Base-by-base conservation (phyloP, 2,797 vertebrate species). In the Acanthis flammea region DNA sequence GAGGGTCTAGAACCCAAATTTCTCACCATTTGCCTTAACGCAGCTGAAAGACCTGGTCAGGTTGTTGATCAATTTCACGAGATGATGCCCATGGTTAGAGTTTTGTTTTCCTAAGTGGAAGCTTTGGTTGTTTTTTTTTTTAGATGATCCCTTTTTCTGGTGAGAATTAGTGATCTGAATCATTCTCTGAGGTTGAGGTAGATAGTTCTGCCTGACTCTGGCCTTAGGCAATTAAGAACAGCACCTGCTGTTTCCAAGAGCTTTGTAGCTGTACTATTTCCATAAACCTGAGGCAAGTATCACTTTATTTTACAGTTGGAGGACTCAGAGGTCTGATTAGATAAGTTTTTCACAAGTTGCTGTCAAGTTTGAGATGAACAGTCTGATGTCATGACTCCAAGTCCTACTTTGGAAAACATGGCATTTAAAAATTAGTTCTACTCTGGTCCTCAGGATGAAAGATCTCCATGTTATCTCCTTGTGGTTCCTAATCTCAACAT, bases 11-110 rank as follows among this genome's bases (percentile, higher is more conserved):
- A 77, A 60, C 19, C 7, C 14, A 45, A 15, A 44, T 71, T 77
- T 70, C 9, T 45, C 17, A 63, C 12, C 12, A 19, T 10, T 81
- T 1, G 0, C 33, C 18, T 45, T 3, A 0, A 41, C 0, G 2
- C 50, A 72, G 37, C 45, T 71, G 47, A 51, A 58, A 28, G n/a
- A 58, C 7, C 51, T n/a, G 17, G 6, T 23, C 0, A 2, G 17
- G 39, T 39, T 53, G 19, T 15, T 63, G 57, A 60, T 58, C 1
- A 2, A 30, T 42, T 63, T 53, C n/a, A 21, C 50, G 35, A 76
- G 9, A 70, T 48, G 62, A 45, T 81, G 54, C 6, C 12, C 21
- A 3, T 7, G 12, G 58, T 70, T 78, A 75, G 44, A 76, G 31
- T 71, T 86, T 85, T 62, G 16, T 35, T 88, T 86, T 83, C 68